These are phyloP conservation scores for Vulpes vulpes DNA, from an alignment of 2,113 vertebrate genomes.

Conservation along the genomic window DNA sequence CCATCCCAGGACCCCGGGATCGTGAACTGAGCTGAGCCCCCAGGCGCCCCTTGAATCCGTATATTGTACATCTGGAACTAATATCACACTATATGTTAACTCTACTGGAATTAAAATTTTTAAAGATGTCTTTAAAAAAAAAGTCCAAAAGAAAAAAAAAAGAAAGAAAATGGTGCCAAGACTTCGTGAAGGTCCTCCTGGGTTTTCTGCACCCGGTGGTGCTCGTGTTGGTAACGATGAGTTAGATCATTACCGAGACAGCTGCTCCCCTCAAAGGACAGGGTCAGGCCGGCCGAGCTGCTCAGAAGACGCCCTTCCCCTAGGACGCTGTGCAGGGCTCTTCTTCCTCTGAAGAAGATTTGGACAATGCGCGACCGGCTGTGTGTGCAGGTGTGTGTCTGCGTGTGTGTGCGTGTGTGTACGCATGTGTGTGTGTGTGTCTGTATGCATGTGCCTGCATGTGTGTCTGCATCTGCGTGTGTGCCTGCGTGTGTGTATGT, in stretches of 20 bases:
- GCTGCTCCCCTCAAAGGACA: background rate
- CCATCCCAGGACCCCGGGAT: background rate
- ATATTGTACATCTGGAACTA: background rate
- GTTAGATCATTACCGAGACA: background rate
- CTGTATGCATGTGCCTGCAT: no score
- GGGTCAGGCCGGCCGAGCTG: background rate
- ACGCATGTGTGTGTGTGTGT: background rate
- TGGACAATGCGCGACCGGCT: background rate
- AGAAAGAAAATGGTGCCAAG: background rate
- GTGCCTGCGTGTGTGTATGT: no score
- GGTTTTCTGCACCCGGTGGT: background rate
- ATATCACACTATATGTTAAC: background rate
- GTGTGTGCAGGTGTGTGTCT: background rate
- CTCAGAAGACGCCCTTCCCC: background rate
- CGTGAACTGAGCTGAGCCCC: background rate
- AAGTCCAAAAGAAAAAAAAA: background rate
- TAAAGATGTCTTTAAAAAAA: background rate
- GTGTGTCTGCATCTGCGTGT: no score
- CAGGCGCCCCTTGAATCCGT: background rate
- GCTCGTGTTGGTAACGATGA: background rate
- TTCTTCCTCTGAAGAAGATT: background rate
- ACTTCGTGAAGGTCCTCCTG: background rate
- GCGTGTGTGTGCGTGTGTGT: background rate
- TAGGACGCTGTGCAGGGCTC: background rate
- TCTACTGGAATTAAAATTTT: background rate